phyloP scores from a whole-genome alignment of 2,113 vertebrate species.

The Anguilla japonica region DNA sequence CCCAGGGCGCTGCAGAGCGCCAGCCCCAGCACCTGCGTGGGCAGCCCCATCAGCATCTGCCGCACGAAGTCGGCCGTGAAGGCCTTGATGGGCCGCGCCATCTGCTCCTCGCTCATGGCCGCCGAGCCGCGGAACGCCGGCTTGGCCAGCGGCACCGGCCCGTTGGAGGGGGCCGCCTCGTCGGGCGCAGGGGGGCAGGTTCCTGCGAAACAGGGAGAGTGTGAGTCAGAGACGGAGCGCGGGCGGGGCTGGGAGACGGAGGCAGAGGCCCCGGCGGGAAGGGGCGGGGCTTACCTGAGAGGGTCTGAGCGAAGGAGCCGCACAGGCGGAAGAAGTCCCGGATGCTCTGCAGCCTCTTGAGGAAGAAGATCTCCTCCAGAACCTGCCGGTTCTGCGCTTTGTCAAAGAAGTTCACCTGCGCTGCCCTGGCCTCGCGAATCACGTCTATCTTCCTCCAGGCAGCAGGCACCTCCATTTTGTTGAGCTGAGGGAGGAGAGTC shows the following conservation, averaged over 20 bases:
- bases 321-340: constrained; percentile 94
- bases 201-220: constrained; percentile 42
- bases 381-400: constrained; percentile 81
- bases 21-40: constrained; percentile 88
- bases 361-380: constrained; percentile 93
- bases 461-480: constrained; percentile 88
- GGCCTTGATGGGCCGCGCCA: constrained; percentile 93
- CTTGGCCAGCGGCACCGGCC: constrained; percentile 84
- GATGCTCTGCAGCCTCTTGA: constrained; percentile 93
- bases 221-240: not conserved
- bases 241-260: not conserved
- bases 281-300: constrained; percentile 77
- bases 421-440: constrained; percentile 85
- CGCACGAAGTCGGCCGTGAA: constrained; percentile 96
- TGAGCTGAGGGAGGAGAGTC: constrained; percentile 69
- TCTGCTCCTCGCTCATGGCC: constrained; percentile 93
- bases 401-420: constrained; percentile 90
- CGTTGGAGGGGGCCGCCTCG: constrained; percentile 82
- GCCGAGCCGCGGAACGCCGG: constrained; percentile 81
- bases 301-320: constrained; percentile 87
- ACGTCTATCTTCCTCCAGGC: constrained; percentile 95
- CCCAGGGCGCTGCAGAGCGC: constrained; percentile 92
- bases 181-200: constrained; percentile 63
- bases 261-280: not conserved
- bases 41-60: constrained; percentile 93